Conservation (phyloP, 1,140 invertebrate species). For the Plectus sambesii region DNA sequence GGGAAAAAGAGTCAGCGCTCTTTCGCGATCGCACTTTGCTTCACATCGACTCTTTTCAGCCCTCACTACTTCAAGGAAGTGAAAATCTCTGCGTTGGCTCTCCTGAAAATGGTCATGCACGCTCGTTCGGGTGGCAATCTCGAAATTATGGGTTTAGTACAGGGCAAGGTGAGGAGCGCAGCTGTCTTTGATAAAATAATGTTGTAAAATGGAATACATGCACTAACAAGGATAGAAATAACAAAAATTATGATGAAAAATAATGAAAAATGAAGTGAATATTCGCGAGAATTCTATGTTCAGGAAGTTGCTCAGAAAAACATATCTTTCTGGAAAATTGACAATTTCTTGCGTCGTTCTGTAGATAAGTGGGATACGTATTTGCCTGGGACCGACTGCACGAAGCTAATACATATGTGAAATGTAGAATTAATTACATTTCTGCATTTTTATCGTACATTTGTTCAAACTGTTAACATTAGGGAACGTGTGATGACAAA, state of each 20-base stretch:
- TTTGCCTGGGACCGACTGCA: too few species aligned
- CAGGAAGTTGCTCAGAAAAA: too few species aligned
- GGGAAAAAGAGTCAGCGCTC: conserved; percentile 78
- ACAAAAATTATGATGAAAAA: conserved; percentile 6
- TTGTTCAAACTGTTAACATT: too few species aligned
- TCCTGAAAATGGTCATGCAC: conserved; percentile 99
- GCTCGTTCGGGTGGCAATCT: conserved; percentile 88
- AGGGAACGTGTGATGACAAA: too few species aligned
- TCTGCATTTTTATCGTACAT: too few species aligned
- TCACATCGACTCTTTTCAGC: too few species aligned
- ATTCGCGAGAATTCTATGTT: too few species aligned
- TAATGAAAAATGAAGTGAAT: background rate
- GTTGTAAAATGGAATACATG: conserved; percentile 9
- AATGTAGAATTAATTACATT: too few species aligned
- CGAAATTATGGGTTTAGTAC: conserved; percentile 89
- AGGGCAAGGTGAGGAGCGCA: conserved; percentile 68
- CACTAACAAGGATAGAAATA: conserved; percentile 4
- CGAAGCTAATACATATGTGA: too few species aligned
- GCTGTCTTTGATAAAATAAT: conserved; percentile 7
- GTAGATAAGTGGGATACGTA: too few species aligned
- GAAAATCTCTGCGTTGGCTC: conserved; percentile 87
- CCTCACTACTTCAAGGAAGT: conserved; percentile 79
- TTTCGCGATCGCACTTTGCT: conserved; percentile 9
- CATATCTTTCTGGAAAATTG: too few species aligned
- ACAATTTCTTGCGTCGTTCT: too few species aligned